Base-by-base conservation (phyloP, 2,888 invertebrate species). In the Nymphalis polychloros region DNA sequence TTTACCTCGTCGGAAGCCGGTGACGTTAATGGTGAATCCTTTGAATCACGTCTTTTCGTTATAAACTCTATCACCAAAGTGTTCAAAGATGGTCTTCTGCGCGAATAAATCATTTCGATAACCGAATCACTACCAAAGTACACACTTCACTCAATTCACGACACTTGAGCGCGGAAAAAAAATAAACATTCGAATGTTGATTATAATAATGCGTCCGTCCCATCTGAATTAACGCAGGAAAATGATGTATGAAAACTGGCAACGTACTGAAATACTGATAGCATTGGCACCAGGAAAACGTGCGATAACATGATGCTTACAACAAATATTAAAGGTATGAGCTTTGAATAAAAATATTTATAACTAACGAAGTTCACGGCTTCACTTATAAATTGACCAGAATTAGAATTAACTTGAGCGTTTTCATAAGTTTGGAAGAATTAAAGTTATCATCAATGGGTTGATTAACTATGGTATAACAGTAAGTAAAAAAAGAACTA, bases 201-300 rank as follows among this genome's bases (percentile, higher is more conserved):
- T 68, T 49, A 55, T 31, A 77, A 73, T 72, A 78, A 84, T 79
- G 79, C 91, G 91, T 89, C 81, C 88, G 89, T 79, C 75, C 87
- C 75, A 81, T 75, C 73, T 81, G 87, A 87, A 86, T 83, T 84
- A 80, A 83, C 85, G 81, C 76, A 85, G 89, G 90, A 89, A 90
- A 92, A 91, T 92, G 88, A 77, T 82, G 79, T 46, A 64, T 81
- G 84, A 84, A 85, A 85, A 73, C 72, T 70, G 68, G 61, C 72
- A 67, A 55, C 63, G 69, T 72, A 69, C 64, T 72, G 67, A 73
- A 67, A 69, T 59, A 57, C 83, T 81, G 87, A 87, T 89, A 88
- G 81, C 80, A 81, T 74, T 78, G 78, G 75, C 75, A 77, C 74
- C 76, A 76, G 79, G 89, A 90, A 89, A 84, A 82, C 80, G 77